phyloP scores from a whole-genome alignment of 1,140 invertebrate genomes.

The Mizuhopecten yessoensis region DNA sequence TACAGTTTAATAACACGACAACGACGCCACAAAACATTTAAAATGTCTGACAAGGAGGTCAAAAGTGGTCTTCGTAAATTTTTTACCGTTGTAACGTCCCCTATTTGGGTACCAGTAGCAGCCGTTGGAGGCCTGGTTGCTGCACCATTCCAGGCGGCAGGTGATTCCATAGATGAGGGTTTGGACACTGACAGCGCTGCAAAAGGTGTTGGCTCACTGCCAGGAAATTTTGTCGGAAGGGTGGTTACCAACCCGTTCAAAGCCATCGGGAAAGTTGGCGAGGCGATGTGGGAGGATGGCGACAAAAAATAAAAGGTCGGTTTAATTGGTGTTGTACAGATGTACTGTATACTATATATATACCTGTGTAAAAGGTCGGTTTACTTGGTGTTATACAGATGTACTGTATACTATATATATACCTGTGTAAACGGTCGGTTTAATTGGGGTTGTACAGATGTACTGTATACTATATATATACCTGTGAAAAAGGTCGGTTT shows the following conservation, averaged over 20 bases:
- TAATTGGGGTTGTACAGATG: no score
- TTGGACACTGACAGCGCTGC: not conserved
- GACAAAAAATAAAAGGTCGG: not conserved
- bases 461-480: no score
- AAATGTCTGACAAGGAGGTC: not conserved
- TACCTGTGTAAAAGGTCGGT: no score
- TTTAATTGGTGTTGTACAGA: not conserved
- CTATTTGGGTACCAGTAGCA: slow-evolving; percentile 58
- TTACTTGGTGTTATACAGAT: no score
- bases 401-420: no score
- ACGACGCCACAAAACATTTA: not conserved
- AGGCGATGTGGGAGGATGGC: slow-evolving; percentile 49
- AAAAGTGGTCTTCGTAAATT: slow-evolving; percentile 43
- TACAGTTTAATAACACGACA: not conserved
- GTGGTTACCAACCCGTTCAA: slow-evolving; percentile 41
- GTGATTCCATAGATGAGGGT: slow-evolving; percentile 45
- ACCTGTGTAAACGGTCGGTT: no score
- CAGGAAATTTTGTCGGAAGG: slow-evolving; percentile 45
- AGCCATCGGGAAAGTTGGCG: slow-evolving; percentile 47
- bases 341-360: not conserved
- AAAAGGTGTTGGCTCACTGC: slow-evolving; percentile 48
- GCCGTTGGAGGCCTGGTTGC: slow-evolving; percentile 49
- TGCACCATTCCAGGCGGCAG: slow-evolving; percentile 48
- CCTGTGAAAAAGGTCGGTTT: no score
- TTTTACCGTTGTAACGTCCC: slow-evolving; percentile 53